Conservation (phyloP, 2,888 invertebrate species). For the Theodoxus fluviatilis region DNA sequence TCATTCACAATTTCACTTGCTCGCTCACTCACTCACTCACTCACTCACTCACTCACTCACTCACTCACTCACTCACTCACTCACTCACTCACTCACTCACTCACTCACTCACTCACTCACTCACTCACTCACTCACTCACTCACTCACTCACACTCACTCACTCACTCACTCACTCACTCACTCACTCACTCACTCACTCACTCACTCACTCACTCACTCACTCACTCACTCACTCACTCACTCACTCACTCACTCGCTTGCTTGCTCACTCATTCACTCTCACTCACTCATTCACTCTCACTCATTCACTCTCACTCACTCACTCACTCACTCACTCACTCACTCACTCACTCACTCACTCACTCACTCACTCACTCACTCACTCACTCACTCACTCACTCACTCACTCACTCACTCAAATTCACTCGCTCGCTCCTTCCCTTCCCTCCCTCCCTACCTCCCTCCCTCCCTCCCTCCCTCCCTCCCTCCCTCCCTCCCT, state of each 20-base stretch:
- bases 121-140: constrained; percentile 34
- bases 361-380: constrained; percentile 27
- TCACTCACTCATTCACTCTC: not conserved
- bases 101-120: constrained; percentile 32
- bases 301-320: constrained; percentile 24
- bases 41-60: constrained; percentile 32
- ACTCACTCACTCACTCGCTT: too few relatives aligned
- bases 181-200: constrained; percentile 27
- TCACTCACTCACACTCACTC: constrained; percentile 29
- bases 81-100: constrained; percentile 34
- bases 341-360: constrained; percentile 27
- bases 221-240: constrained; percentile 27
- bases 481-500: constrained; percentile 24
- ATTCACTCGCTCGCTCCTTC: not conserved
- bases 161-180: constrained; percentile 31
- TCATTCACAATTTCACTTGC: too few relatives aligned
- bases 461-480: constrained; percentile 15
- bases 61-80: constrained; percentile 32
- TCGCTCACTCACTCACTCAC: constrained; percentile 11
- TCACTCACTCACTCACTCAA: constrained; percentile 16
- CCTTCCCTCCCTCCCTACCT: not conserved
- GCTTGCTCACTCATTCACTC: too few relatives aligned
- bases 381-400: constrained; percentile 25
- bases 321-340: constrained; percentile 32
- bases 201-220: constrained; percentile 26